Evolutionary conservation across 2,797 vertebrate genomes (phyloP).

Genomic region (Limosa lapponica): DNA sequence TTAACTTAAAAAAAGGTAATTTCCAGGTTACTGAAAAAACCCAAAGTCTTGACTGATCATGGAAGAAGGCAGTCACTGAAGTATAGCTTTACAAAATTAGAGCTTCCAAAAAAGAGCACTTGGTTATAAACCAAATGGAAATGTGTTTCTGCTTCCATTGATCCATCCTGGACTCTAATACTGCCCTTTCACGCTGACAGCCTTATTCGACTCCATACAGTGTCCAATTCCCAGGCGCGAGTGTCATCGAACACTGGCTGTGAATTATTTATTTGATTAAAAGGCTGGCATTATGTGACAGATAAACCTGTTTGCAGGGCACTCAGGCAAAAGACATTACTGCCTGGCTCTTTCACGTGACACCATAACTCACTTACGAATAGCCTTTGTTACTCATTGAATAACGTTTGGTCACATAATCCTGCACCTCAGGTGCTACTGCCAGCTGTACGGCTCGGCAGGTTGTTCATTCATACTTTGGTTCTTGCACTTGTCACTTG

Average conservation of each 20-base stretch:
- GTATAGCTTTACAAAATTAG: background rate
- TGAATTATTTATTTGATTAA: slow-evolving; percentile 71
- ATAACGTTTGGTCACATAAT: background rate
- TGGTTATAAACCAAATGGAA: background rate
- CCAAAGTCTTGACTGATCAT: background rate
- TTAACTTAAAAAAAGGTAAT: background rate
- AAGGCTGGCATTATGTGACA: slow-evolving; percentile 61
- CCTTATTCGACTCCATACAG: background rate
- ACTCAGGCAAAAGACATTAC: slow-evolving; percentile 24
- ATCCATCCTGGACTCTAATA: background rate
- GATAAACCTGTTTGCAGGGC: slow-evolving; percentile 19
- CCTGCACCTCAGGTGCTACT: background rate
- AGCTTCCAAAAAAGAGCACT: background rate
- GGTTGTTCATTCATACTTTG: background rate
- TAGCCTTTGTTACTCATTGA: background rate
- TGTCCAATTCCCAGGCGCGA: background rate
- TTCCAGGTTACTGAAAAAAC: background rate
- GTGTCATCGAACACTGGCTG: background rate
- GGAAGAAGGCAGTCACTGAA: background rate
- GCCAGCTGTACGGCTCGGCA: background rate
- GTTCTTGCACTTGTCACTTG: background rate
- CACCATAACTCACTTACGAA: background rate
- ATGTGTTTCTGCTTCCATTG: background rate
- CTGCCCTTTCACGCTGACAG: background rate
- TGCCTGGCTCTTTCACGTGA: background rate